Evolutionary conservation across 2,113 vertebrate species (phyloP), one percentile per base, ranked within the genome.

Genomic region (Petrocephalus microphthalmus): DNA sequence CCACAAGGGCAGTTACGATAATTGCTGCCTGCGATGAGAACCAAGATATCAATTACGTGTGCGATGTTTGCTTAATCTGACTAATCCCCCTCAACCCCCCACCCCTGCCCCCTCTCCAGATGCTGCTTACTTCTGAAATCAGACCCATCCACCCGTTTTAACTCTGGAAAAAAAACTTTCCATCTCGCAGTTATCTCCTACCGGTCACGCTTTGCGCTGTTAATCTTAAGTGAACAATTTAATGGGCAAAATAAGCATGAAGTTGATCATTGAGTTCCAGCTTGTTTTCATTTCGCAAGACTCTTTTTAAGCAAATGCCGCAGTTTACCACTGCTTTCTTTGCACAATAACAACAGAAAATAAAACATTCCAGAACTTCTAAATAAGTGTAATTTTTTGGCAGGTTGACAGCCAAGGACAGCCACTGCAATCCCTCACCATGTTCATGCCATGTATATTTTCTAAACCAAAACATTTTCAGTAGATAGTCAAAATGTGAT

Each of bases 81-180:
- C 33, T 60, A 60, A 56, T 57, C 42, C 82, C 20, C 19, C 15
- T 5, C 45, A 84, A 22, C 52, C 5, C 52, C 15, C 45, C 17
- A 47, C 37, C 82, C 49, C 47, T 49, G 67, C 2, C 52, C 37
- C 19, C 42, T 20, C 37, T 86, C 42, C 33, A 33, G 33, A 54
- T 29, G 13, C 17, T 78, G 71, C 71, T 42, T 78, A 56, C 11
- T 54, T 37, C 53, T 56, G 29, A 53, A 85, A 56, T 51, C 49
- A 53, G 49, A 85, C 84, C 51, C 51, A n/a, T 84, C 82, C n/a
- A 17, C 53, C 84, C 51, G 53, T 54, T 85, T 85, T 54, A 54
- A 85, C 53, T 54, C 29, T 54, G 51, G 52, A 52, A 85, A 78
- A 85, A 78, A 42, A 78, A 78, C 15, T 20, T 85, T 54, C 84